A percentile compares a stretch with the other conserved stretches of the same genome.
These are phyloP conservation scores for Eledona agricola DNA, from an alignment of 2,888 invertebrate genomes.

Conservation along the genomic window DNA sequence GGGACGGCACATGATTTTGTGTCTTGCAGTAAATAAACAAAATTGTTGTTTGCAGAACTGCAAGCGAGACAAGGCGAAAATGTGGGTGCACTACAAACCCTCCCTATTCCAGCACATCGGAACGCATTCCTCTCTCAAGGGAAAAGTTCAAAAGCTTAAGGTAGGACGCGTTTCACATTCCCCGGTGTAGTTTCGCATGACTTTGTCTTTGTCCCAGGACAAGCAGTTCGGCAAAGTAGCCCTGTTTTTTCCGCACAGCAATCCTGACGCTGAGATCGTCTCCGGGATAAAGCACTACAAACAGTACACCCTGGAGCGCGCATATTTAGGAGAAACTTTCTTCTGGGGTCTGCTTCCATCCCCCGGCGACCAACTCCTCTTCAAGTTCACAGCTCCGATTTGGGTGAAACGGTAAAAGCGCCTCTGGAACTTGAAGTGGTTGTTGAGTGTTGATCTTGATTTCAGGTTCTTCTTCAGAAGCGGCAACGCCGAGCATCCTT, in stretches of 20 bases:
- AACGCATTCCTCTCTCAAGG: conserved; percentile 91
- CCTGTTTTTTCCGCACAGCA: conserved; percentile 80
- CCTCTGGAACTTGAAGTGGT: neutral
- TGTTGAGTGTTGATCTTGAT: conserved; percentile 1
- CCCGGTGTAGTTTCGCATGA: neutral
- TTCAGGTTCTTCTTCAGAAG: conserved; percentile 84
- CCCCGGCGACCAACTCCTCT: conserved; percentile 80
- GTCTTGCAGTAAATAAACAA: too few relatives aligned
- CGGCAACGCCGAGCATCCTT: conserved; percentile 89
- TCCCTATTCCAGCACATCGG: conserved; percentile 97
- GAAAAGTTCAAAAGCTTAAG: conserved; percentile 95
- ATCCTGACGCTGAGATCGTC: conserved; percentile 75
- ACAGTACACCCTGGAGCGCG: conserved; percentile 79
- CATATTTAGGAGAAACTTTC: conserved; percentile 86
- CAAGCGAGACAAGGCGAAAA: conserved; percentile 74
- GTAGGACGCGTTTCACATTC: conserved; percentile 63
- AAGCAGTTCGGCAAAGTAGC: conserved; percentile 87
- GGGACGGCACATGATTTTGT: too few relatives aligned
- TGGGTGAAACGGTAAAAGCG: conserved; percentile 70
- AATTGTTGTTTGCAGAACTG: conserved; percentile 83
- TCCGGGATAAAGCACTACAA: conserved; percentile 83
- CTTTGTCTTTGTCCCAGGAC: conserved; percentile 68
- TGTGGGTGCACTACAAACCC: conserved; percentile 87
- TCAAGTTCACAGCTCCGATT: conserved; percentile 80
- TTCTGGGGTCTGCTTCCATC: conserved; percentile 93